Base-by-base conservation (phyloP, 2,888 invertebrate species). In the Pheosia tremula region DNA sequence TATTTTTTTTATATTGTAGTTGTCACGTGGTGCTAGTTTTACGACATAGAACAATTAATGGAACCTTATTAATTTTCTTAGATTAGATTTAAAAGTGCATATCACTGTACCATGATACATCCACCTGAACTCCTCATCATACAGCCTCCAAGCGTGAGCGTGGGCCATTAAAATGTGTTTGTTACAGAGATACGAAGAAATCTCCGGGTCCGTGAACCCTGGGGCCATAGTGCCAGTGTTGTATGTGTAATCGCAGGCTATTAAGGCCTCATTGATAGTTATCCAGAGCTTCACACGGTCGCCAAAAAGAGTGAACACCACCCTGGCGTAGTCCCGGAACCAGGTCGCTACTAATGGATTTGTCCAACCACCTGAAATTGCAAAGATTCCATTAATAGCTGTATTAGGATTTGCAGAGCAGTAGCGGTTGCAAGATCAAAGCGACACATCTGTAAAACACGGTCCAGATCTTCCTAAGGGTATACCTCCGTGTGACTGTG, bases 151-250 rank as follows among this genome's bases (percentile, higher is more conserved):
- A 3, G 94, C 95, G 68, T 89, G 94, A 0, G 95, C 95, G 77
- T 97, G 97, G 0, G 97, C 95, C 68, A 95, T 90, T 10, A 97
- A 79, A 24, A 95, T 77, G 75, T 96, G 94, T 78, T 96, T 96
- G 0, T 91, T 93, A 66, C 96, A 96, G 0, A 94, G 66, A 74
- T 96, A 96, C 9, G 89, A 82, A 0, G 90, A 95, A 10, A 93
- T 80, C 0, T 93, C 94, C 0, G 91, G 89, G 38, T 78, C 75
- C 0, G 50, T 4, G 0, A 84, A 56, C 0, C 69, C 70, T 73
- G 90, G 78, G 0, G 94, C 93, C 72, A 92, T 77, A 13, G 78
- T 80, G n/a, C 88, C 90, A 0, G 84, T 82, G 36, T 89, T 91
- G 71, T 93, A 95, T 0, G 85, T 82, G 0, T 71, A 57, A 13